Conservation (phyloP, 2,797 vertebrate species). For the Vultur gryphus region DNA sequence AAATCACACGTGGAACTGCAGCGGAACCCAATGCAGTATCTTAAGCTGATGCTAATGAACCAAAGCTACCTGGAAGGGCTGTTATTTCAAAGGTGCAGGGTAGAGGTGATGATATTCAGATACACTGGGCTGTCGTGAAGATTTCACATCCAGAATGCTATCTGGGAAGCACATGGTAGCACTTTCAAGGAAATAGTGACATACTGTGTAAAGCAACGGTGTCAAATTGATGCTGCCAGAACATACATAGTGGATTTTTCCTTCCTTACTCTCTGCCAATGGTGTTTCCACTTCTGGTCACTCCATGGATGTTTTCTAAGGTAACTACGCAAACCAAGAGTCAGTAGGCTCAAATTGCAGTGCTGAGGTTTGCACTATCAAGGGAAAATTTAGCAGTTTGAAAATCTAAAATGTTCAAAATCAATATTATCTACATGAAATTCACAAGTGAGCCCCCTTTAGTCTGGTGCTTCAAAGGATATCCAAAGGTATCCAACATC, state of each 20-base stretch:
- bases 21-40: neutral
- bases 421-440: neutral
- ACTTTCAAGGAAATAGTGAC: neutral
- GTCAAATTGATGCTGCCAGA: neutral
- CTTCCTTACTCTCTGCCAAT: neutral
- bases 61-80: neutral
- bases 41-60: neutral
- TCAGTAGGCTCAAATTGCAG: neutral
- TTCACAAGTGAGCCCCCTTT: neutral
- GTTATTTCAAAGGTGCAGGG: neutral
- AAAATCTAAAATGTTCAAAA: neutral
- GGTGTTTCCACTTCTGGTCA: neutral
- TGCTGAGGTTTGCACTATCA: neutral
- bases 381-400: neutral
- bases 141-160: neutral
- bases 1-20: neutral
- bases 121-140: neutral
- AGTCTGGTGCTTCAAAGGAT: neutral
- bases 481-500: neutral
- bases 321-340: neutral
- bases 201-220: neutral
- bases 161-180: neutral
- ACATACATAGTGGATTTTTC: neutral
- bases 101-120: neutral
- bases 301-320: neutral